Conservation (phyloP, 2,888 invertebrate species). For the Pegoplata infirma region DNA sequence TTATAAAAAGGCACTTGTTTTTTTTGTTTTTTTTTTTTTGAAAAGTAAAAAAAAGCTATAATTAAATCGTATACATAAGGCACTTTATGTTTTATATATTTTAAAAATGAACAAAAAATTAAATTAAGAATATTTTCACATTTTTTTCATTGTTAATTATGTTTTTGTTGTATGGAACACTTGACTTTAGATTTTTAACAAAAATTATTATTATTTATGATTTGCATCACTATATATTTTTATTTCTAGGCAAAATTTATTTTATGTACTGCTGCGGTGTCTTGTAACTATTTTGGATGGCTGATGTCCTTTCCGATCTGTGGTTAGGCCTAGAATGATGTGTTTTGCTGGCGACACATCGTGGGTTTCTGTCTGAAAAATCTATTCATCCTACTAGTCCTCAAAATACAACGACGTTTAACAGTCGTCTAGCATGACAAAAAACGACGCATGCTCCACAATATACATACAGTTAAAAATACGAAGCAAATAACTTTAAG, state of each 20-base stretch:
- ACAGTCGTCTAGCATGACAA: slow-evolving; percentile 58
- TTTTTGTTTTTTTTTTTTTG: no score
- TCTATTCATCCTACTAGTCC: slow-evolving; percentile 70
- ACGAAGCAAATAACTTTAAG: slow-evolving; percentile 11
- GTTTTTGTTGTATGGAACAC: slow-evolving; percentile 30
- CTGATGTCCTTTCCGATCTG: slow-evolving; percentile 77
- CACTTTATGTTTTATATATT: slow-evolving; percentile 46
- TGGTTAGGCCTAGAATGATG: slow-evolving; percentile 79
- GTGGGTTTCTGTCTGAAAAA: slow-evolving; percentile 74
- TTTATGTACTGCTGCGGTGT: slow-evolving; percentile 44
- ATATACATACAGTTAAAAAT: slow-evolving; percentile 25
- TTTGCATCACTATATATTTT: not conserved
- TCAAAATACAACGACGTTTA: slow-evolving; percentile 58
- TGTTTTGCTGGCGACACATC: slow-evolving; percentile 76
- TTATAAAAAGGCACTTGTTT: slow-evolving; percentile 57
- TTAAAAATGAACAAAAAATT: not conserved
- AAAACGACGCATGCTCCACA: slow-evolving; percentile 58
- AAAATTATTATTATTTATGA: slow-evolving; percentile 23
- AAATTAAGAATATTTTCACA: slow-evolving; percentile 31
- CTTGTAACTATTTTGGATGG: slow-evolving; percentile 57
- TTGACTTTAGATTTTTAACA: slow-evolving; percentile 41
- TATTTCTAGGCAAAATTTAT: not conserved
- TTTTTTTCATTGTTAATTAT: not conserved
- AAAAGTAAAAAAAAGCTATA: slow-evolving; percentile 47
- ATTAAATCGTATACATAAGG: slow-evolving; percentile 59